A percentile compares a stretch with the other conserved stretches of the same genome.
These are phyloP conservation scores for Scaptomyza polygonia DNA, from an alignment of 2,888 invertebrate species.

Conservation along the genomic window DNA sequence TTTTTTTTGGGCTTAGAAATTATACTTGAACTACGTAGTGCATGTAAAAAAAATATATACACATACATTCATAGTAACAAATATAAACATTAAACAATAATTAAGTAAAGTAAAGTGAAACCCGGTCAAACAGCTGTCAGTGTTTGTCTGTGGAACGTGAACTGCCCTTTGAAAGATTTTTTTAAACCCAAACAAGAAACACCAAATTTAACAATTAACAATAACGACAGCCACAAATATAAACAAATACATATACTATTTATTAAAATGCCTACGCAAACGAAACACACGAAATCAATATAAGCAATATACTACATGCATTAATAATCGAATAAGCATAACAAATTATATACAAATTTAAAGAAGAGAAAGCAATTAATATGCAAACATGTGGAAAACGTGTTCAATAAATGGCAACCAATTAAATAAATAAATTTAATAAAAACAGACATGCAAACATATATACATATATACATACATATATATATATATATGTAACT, in stretches of 20 bases:
- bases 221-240: constrained; percentile 20
- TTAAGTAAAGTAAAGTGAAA: constrained; percentile 6
- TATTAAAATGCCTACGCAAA: constrained; percentile 22
- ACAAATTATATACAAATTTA: constrained; percentile 24
- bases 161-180: constrained; percentile 78
- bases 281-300: constrained; percentile 20
- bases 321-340: constrained; percentile 58
- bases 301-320: constrained; percentile 66
- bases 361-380: constrained; percentile 21
- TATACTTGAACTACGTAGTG: constrained; percentile 39
- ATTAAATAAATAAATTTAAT: constrained; percentile 9
- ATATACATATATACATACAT: too few relatives aligned
- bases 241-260: constrained; percentile 12
- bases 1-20: constrained; percentile 54
- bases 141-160: constrained; percentile 74
- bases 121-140: constrained; percentile 19
- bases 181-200: constrained; percentile 30
- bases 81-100: constrained; percentile 10
- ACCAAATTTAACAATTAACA: constrained; percentile 4
- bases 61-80: constrained; percentile 6
- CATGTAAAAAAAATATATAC: constrained; percentile 26
- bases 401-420: too few relatives aligned
- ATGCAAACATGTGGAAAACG: constrained; percentile 35
- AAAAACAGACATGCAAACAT: constrained; percentile 6
- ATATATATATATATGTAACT: constrained; percentile 67